Percentiles rank a stretch among this genome's conserved stretches.
These are phyloP conservation scores for Tenodera sinensis DNA, from an alignment of 2,888 invertebrate genomes.

Conservation along the genomic window DNA sequence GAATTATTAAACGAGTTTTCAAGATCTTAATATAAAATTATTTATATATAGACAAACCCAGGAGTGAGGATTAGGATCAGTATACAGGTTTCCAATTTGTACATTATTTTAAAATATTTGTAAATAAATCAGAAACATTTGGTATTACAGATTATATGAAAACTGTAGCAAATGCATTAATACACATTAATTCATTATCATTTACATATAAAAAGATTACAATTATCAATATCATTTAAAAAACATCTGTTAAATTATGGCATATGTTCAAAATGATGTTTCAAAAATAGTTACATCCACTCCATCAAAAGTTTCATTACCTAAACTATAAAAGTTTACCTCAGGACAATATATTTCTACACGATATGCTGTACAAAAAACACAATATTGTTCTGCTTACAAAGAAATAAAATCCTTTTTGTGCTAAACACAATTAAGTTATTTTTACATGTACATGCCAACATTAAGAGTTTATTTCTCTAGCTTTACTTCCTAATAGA, in stretches of 20 bases:
- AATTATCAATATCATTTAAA: not conserved
- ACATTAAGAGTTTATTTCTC: too few relatives aligned
- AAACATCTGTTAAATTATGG: not conserved
- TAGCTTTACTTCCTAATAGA: too few relatives aligned
- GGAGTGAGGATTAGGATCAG: not conserved
- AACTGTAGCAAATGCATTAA: not conserved
- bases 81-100: not conserved
- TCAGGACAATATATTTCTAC: not conserved
- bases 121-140: not conserved
- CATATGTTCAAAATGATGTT: not conserved
- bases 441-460: too few relatives aligned
- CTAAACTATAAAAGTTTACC: not conserved
- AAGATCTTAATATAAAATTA: too few relatives aligned
- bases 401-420: not conserved
- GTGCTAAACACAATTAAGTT: too few relatives aligned
- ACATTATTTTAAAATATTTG: not conserved
- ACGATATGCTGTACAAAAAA: not conserved
- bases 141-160: not conserved
- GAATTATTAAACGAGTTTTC: too few relatives aligned
- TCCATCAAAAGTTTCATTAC: not conserved
- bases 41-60: not conserved
- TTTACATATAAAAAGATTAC: not conserved
- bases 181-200: not conserved
- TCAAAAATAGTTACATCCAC: not conserved
- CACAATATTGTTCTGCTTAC: not conserved